Evolutionary conservation across 2,797 vertebrate genomes (phyloP).

Genomic region (Cuniculus paca): DNA sequence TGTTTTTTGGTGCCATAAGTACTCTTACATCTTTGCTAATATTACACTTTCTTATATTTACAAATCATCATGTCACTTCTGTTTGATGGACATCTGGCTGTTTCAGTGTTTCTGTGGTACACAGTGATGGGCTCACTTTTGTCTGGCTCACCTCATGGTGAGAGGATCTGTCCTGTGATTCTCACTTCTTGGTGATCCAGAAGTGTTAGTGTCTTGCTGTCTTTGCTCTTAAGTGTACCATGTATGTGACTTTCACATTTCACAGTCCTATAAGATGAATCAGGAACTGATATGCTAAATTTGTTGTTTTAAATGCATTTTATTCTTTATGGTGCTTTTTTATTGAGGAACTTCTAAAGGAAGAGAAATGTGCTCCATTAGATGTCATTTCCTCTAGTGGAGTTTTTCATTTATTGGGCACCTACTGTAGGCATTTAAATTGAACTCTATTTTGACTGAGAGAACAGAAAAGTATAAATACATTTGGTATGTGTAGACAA

Average conservation of each 20-base stretch:
- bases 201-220: background rate
- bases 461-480: background rate
- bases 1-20: accelerated
- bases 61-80: background rate
- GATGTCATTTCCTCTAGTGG: background rate
- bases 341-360: background rate
- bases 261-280: background rate
- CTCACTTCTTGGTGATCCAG: background rate
- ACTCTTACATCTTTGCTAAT: too few species aligned
- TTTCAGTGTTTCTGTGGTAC: background rate
- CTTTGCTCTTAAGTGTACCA: background rate
- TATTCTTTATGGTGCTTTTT: background rate
- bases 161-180: too few species aligned
- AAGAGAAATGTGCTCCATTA: background rate
- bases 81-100: too few species aligned
- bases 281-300: background rate
- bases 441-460: background rate
- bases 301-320: background rate
- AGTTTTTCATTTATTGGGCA: background rate
- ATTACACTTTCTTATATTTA: background rate
- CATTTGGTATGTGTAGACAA: background rate
- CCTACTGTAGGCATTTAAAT: background rate
- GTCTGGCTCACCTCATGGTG: background rate
- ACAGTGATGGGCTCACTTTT: background rate
- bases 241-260: background rate